A percentile compares a stretch with the other conserved stretches of the same genome.
phyloP scores from a whole-genome alignment of 2,888 invertebrate species.

The Hipparchia sbordonii region DNA sequence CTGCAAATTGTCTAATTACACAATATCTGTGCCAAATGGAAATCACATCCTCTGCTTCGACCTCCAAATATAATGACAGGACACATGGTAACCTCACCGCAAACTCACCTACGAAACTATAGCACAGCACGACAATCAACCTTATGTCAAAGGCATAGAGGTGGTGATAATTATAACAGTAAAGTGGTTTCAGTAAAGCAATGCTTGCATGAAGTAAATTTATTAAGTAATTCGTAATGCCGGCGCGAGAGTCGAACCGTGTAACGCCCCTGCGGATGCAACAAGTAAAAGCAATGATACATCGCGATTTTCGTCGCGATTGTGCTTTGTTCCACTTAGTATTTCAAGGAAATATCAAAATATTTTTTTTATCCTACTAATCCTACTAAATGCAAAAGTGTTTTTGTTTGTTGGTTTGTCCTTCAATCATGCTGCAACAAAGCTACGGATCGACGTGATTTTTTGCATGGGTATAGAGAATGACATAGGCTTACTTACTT shows the following conservation, averaged over 20 bases:
- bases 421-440: no score
- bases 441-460: no score
- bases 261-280: conserved; percentile 70
- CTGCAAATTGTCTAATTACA: conserved; percentile 40
- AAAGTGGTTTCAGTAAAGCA: conserved; percentile 34
- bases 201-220: conserved; percentile 47
- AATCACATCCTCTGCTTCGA: conserved; percentile 69
- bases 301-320: conserved; percentile 70
- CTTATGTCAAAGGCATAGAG: conserved; percentile 7
- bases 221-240: conserved; percentile 60
- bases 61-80: conserved; percentile 73
- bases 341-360: background rate
- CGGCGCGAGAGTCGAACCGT: conserved; percentile 61
- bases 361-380: no score
- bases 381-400: no score
- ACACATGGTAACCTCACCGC: conserved; percentile 50
- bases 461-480: no score
- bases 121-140: background rate
- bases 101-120: conserved; percentile 10
- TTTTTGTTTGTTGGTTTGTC: no score
- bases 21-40: conserved; percentile 60
- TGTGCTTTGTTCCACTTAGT: conserved; percentile 51
- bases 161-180: conserved; percentile 5
- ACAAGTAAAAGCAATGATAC: conserved; percentile 76
- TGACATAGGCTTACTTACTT: no score